A percentile compares a stretch with the other conserved stretches of the same genome.
These are phyloP conservation scores for Philonicus albiceps DNA, from an alignment of 2,888 invertebrate species.

Conservation along the genomic window DNA sequence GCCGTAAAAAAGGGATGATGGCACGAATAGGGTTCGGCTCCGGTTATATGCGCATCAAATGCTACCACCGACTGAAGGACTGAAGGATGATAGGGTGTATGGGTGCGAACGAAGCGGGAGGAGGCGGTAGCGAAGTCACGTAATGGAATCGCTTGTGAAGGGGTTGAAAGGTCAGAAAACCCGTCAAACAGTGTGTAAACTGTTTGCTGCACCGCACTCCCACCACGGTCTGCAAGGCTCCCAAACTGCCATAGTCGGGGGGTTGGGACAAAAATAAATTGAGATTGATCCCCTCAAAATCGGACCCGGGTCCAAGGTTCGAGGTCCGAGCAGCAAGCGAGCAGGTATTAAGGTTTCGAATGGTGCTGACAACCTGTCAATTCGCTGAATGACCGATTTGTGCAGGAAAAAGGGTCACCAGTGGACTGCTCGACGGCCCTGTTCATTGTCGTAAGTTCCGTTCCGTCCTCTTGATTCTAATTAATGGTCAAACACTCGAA, in stretches of 20 bases:
- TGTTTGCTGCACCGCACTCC: not conserved
- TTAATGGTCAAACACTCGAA: not conserved
- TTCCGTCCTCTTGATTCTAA: not conserved
- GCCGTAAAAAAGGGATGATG: not conserved
- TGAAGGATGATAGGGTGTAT: not conserved
- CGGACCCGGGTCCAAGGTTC: not conserved
- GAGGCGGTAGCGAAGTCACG: not conserved
- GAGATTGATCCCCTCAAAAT: not conserved
- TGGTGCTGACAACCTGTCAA: constrained; percentile 24
- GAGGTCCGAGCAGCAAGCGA: not conserved
- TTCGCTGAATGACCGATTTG: constrained; percentile 18
- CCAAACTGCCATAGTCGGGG: not conserved
- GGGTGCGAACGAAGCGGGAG: not conserved
- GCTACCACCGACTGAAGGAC: not conserved
- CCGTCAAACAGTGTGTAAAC: constrained; percentile 15
- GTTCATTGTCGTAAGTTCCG: not conserved
- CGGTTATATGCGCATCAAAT: not conserved
- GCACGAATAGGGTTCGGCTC: not conserved
- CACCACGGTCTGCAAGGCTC: not conserved
- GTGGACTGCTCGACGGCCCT: not conserved
- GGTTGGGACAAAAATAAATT: not conserved
- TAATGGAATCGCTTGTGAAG: constrained; percentile 1
- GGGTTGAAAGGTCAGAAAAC: constrained; percentile 27
- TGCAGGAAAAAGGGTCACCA: not conserved
- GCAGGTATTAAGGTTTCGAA: constrained; percentile 12